A percentile compares a stretch with the other conserved stretches of the same genome.
phyloP scores from a whole-genome alignment of 2,113 vertebrate species.

The Amazona guildingii region DNA sequence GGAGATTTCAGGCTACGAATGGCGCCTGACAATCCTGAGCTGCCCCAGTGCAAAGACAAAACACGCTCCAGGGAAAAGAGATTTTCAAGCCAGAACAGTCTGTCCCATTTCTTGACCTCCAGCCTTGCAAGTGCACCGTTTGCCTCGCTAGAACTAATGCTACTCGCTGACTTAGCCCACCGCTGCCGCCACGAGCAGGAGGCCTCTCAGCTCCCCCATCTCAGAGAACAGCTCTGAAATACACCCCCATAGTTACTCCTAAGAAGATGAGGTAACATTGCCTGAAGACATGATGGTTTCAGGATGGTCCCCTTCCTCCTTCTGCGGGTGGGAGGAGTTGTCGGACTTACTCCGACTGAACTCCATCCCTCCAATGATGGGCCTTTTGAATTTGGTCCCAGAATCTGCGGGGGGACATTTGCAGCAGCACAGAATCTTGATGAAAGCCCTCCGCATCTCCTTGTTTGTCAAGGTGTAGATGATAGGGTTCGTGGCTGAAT shows the following conservation, averaged over 20 bases:
- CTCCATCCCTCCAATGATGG: conserved; percentile 87
- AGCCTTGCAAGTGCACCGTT: conserved; percentile 66
- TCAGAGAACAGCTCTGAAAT: conserved; percentile 34
- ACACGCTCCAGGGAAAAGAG: conserved; percentile 66
- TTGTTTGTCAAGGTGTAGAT: conserved; percentile 98
- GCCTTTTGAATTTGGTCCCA: conserved; percentile 80
- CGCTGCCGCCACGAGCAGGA: background rate
- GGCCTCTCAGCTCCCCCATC: background rate
- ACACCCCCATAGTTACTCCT: conserved; percentile 41
- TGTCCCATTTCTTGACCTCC: conserved; percentile 61
- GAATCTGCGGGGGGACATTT: conserved; percentile 75
- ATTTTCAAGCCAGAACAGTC: conserved; percentile 57
- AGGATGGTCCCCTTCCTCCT: conserved; percentile 87
- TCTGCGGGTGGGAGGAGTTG: conserved; percentile 94
- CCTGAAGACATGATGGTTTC: conserved; percentile 89
- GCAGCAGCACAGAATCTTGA: conserved; percentile 87
- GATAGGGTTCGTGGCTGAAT: conserved; percentile 97
- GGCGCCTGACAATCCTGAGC: conserved; percentile 69
- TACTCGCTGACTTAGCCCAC: conserved; percentile 41
- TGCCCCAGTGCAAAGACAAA: conserved; percentile 78
- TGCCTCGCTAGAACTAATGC: conserved; percentile 65
- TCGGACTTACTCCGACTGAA: conserved; percentile 96
- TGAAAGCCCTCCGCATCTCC: conserved; percentile 95
- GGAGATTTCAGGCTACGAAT: conserved; percentile 59
- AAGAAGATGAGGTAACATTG: conserved; percentile 89